Conservation (phyloP, 2,113 vertebrate species). For the Sinosuthora webbiana region DNA sequence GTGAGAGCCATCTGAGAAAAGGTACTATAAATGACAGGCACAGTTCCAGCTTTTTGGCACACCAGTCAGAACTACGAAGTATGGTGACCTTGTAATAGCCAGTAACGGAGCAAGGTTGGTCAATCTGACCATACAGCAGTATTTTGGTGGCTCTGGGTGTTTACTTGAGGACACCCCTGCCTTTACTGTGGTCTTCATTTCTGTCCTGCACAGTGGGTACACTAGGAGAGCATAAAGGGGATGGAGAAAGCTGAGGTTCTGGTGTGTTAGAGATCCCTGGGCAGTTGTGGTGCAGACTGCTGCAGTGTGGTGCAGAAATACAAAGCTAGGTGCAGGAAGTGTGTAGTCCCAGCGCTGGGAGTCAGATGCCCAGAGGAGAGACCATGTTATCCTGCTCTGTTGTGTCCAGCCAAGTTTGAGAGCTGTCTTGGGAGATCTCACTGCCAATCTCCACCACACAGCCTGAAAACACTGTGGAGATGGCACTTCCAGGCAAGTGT, state of each 20-base stretch:
- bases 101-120: not conserved
- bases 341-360: not conserved
- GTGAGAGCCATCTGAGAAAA: conserved; percentile 30
- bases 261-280: not conserved
- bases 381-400: rapidly evolving
- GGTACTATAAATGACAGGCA: not conserved
- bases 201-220: not conserved
- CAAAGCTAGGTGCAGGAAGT: not conserved
- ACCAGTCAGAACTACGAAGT: not conserved
- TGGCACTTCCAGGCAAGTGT: not conserved
- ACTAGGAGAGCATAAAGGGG: not conserved
- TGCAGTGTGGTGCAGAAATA: not conserved
- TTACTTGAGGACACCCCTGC: not conserved
- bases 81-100: not conserved
- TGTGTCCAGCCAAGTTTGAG: not conserved
- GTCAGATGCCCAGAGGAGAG: not conserved
- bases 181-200: not conserved
- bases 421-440: not conserved
- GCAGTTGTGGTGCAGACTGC: not conserved
- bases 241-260: not conserved
- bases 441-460: not conserved
- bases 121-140: not conserved
- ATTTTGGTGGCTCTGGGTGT: not conserved
- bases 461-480: not conserved
- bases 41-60: not conserved